phyloP scores from a whole-genome alignment of 23 tunicate species.

The Trididemnum clinides region DNA sequence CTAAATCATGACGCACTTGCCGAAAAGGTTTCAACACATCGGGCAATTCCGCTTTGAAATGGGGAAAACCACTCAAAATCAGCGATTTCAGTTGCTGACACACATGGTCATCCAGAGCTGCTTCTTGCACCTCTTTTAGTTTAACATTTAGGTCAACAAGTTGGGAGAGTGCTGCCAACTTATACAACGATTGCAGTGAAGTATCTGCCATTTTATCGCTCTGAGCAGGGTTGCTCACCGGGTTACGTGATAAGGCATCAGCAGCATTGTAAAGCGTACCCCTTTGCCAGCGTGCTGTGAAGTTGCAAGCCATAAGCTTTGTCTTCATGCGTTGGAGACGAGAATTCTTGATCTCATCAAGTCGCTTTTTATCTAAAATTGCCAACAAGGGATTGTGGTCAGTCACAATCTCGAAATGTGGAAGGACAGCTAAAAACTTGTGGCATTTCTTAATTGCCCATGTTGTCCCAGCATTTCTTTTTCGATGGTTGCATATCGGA shows the following conservation, averaged over 20 bases:
- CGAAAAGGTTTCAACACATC: not conserved
- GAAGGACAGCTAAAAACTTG: not conserved
- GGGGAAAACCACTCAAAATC: not conserved
- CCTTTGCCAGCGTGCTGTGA: not conserved
- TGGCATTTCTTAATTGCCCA: constrained; percentile 26
- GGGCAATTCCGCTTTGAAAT: not conserved
- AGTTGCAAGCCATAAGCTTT: not conserved
- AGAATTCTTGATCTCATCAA: not conserved
- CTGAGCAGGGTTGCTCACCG: not conserved
- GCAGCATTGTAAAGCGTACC: not conserved
- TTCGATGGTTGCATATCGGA: constrained; percentile 16
- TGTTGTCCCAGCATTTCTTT: not conserved
- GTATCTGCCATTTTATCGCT: not conserved
- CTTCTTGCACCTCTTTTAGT: not conserved
- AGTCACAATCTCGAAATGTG: not conserved
- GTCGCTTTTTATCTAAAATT: not conserved
- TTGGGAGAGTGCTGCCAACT: not conserved
- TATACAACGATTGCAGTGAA: not conserved
- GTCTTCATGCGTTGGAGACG: not conserved
- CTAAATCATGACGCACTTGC: not conserved
- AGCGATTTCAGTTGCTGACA: not conserved
- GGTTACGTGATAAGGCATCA: constrained; percentile 16
- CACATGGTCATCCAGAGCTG: not conserved
- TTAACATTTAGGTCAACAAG: not conserved
- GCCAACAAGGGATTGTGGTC: constrained; percentile 15